Evolutionary conservation across 2,797 vertebrate species (phyloP).

Genomic region (Siniperca obscura): DNA sequence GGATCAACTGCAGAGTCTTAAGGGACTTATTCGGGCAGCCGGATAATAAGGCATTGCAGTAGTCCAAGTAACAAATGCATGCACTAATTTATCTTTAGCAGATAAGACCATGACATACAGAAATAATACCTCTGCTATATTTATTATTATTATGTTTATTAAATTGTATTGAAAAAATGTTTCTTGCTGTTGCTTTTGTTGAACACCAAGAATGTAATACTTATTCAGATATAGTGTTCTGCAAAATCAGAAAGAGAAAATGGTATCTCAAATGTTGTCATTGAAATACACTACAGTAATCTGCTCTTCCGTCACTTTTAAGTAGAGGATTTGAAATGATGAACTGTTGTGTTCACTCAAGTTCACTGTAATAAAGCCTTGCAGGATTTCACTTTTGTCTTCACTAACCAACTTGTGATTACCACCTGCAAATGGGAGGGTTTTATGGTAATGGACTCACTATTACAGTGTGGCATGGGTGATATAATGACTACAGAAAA

Average conservation of each 20-base stretch:
- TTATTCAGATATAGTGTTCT: neutral
- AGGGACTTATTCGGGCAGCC: too few species aligned
- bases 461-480: neutral
- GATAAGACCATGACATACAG: neutral
- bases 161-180: neutral
- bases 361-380: slow-evolving; percentile 1
- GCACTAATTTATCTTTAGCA: too few species aligned
- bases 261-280: neutral
- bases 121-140: too few species aligned
- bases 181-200: neutral
- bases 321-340: slow-evolving; percentile 7
- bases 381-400: neutral
- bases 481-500: slow-evolving; percentile 8
- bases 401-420: neutral
- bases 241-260: neutral
- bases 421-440: neutral
- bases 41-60: too few species aligned
- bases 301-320: neutral
- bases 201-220: neutral
- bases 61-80: too few species aligned
- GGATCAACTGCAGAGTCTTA: too few species aligned
- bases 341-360: neutral
- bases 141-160: neutral
- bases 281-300: neutral
- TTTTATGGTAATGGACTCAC: neutral